phyloP scores from a whole-genome alignment of 1,140 invertebrate genomes.

The Ceratitis capitata region DNA sequence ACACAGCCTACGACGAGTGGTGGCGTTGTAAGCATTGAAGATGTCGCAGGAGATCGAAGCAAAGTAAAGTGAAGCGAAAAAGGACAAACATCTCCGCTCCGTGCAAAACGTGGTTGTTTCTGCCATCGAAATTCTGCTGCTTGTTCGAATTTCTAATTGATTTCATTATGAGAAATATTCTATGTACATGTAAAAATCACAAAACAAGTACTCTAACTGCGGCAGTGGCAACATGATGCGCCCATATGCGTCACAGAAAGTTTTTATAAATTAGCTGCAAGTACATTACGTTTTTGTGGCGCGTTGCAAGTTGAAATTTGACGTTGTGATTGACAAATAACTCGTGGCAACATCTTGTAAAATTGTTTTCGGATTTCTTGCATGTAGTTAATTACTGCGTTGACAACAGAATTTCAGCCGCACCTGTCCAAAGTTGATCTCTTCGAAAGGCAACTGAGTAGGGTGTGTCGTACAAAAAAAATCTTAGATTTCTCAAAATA shows the following conservation, averaged over 20 bases:
- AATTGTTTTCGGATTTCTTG: neutral
- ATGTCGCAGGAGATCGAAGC: neutral
- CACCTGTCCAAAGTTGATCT: neutral
- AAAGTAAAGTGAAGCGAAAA: too few species aligned
- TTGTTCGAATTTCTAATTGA: conserved; percentile 28
- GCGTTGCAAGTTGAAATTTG: neutral
- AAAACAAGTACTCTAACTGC: neutral
- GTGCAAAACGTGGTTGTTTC: neutral
- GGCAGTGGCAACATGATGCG: neutral
- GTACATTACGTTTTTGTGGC: neutral
- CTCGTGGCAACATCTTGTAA: neutral
- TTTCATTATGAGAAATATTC: neutral
- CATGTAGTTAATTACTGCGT: neutral
- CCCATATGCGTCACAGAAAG: neutral
- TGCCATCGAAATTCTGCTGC: neutral
- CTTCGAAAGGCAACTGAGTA: neutral
- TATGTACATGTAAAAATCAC: neutral
- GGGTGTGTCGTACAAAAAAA: neutral
- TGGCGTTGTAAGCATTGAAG: neutral
- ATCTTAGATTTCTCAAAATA: neutral
- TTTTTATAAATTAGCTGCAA: neutral
- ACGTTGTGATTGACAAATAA: neutral
- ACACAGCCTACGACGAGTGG: neutral
- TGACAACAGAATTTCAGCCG: neutral
- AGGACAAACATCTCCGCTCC: neutral